Conservation (phyloP, 2,797 vertebrate species). For the Amniataba percoides region DNA sequence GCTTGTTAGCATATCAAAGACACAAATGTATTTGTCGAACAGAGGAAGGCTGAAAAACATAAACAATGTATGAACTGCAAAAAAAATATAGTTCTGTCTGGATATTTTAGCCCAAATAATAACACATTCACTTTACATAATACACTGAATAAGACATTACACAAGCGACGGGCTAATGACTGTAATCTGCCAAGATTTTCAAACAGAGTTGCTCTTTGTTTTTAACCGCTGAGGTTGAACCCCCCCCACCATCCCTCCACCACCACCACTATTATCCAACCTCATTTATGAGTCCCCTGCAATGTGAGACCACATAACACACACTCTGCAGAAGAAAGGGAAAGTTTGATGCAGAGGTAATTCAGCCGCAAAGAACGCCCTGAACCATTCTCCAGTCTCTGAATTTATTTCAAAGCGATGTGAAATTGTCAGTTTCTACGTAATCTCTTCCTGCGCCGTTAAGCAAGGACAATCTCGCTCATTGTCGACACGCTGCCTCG, state of each 20-base stretch:
- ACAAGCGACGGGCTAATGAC: constrained; percentile 58
- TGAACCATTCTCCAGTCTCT: constrained; percentile 16
- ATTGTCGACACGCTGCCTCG: constrained; percentile 40
- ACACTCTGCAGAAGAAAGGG: constrained; percentile 18
- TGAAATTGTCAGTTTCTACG: constrained; percentile 27
- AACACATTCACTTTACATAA: constrained; percentile 60
- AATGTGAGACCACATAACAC: constrained; percentile 45
- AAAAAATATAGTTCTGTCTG: constrained; percentile 18
- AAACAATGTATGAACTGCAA: constrained; percentile 12
- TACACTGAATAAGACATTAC: constrained; percentile 44
- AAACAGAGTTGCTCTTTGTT: constrained; percentile 72
- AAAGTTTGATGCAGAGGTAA: constrained; percentile 41
- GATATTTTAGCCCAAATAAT: constrained; percentile 24
- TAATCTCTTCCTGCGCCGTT: constrained; percentile 49
- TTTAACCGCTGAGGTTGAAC: constrained; percentile 36
- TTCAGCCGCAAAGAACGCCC: constrained; percentile 40
- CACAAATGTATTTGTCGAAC: constrained; percentile 32
- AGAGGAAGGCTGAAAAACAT: constrained; percentile 18
- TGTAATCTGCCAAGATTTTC: constrained; percentile 58
- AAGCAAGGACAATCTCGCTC: constrained; percentile 57
- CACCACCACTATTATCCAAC: constrained; percentile 49
- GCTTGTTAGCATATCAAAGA: constrained; percentile 79
- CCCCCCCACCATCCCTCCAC: background rate
- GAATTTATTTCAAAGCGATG: constrained; percentile 46
- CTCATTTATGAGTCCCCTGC: constrained; percentile 34